Percentiles rank a stretch among this genome's conserved stretches.
These are phyloP conservation scores for Caenorhabditis brenneri DNA, from an alignment of 1,140 invertebrate genomes.

Conservation along the genomic window DNA sequence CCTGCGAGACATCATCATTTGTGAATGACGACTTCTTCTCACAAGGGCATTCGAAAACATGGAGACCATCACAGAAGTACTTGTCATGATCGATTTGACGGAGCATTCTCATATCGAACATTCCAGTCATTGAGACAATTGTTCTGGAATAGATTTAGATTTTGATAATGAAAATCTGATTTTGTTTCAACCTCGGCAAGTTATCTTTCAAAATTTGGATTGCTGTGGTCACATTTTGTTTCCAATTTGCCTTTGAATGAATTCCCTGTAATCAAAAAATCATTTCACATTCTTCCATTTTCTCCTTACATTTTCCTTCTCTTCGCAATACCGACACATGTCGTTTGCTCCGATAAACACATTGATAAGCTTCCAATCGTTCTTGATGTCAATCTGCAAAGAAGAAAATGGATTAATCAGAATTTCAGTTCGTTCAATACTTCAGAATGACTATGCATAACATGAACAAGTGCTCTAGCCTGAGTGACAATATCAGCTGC, in stretches of 20 bases:
- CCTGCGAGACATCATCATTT: neutral
- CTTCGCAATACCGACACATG: constrained; percentile 78
- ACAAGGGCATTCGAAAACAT: neutral
- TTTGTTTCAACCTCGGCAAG: constrained; percentile 60
- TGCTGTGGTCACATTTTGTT: constrained; percentile 68
- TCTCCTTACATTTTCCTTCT: constrained; percentile 25
- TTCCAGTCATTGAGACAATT: constrained; percentile 57
- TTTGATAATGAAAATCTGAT: neutral
- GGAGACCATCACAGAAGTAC: constrained; percentile 24
- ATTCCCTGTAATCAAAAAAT: constrained; percentile 21
- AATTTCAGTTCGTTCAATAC: neutral
- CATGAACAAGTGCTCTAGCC: constrained; percentile 68
- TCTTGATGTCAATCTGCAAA: constrained; percentile 69
- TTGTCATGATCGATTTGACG: constrained; percentile 52
- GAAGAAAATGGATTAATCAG: neutral
- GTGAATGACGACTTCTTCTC: constrained; percentile 8
- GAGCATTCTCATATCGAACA: constrained; percentile 61
- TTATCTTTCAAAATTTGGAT: constrained; percentile 75
- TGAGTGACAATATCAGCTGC: constrained; percentile 71
- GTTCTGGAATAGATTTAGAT: constrained; percentile 49
- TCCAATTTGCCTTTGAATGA: constrained; percentile 21
- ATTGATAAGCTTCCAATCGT: constrained; percentile 81
- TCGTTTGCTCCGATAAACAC: constrained; percentile 85
- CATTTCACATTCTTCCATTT: neutral
- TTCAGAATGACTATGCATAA: constrained; percentile 66